Evolutionary conservation across 2,888 invertebrate genomes (phyloP).

Genomic region (Eupsilia transversa): DNA sequence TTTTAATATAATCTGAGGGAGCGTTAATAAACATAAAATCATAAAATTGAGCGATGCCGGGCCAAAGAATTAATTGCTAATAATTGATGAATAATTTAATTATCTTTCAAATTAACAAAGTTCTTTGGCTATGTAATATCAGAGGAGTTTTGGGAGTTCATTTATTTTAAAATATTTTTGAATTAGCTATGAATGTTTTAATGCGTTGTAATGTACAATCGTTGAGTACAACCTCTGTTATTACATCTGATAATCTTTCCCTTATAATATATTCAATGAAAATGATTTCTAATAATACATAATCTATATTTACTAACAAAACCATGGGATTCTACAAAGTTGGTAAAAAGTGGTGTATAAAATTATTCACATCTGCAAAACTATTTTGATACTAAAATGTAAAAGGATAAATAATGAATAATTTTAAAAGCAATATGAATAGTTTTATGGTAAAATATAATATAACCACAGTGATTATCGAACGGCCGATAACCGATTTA

Average conservation of each 20-base stretch:
- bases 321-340: conserved; percentile 69
- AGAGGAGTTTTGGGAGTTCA: conserved; percentile 71
- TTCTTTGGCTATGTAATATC: conserved; percentile 81
- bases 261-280: conserved; percentile 44
- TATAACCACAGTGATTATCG: conserved; percentile 50
- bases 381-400: neutral
- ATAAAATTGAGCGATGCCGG: conserved; percentile 78
- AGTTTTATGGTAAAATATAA: conserved; percentile 53
- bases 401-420: neutral
- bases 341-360: conserved; percentile 66
- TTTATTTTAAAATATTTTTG: conserved; percentile 63
- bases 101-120: conserved; percentile 74
- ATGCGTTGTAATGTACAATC: conserved; percentile 38
- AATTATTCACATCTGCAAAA: conserved; percentile 70
- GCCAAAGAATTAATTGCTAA: conserved; percentile 76
- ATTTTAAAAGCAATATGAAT: conserved; percentile 55
- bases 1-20: conserved; percentile 57
- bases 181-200: conserved; percentile 52
- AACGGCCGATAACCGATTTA: conserved; percentile 31
- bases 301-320: conserved; percentile 65
- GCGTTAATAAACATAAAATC: conserved; percentile 69
- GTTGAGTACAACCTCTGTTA: conserved; percentile 66
- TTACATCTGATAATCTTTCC: conserved; percentile 58
- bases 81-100: conserved; percentile 73
- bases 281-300: conserved; percentile 62